A percentile compares a stretch with the other conserved stretches of the same genome.
These are phyloP conservation scores for Neoitamus cyanurus DNA, from an alignment of 2,888 invertebrate genomes.

Conservation along the genomic window DNA sequence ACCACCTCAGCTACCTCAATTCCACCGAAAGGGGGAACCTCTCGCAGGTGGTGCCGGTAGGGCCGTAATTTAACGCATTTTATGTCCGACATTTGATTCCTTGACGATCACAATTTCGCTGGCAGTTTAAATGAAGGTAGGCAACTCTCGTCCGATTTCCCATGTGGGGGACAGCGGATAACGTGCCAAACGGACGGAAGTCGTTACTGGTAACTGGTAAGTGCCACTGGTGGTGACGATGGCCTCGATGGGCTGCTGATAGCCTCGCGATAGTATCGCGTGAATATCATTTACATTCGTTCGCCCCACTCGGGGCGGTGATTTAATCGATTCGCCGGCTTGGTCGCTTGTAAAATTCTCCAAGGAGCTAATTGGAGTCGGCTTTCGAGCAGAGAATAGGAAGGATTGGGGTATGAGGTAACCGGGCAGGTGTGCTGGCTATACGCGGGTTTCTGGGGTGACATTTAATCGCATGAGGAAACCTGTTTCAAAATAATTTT, in stretches of 20 bases:
- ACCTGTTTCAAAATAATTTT: too few species aligned
- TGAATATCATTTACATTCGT: constrained; percentile 3
- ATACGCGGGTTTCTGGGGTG: not conserved
- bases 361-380: not conserved
- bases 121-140: not conserved
- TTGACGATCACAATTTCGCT: constrained; percentile 33
- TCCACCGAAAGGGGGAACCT: not conserved
- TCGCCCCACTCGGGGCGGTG: not conserved
- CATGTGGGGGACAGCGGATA: not conserved
- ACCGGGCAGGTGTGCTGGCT: not conserved
- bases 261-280: not conserved
- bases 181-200: constrained; percentile 18
- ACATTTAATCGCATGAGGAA: not conserved
- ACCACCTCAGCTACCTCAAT: not conserved
- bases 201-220: constrained; percentile 9
- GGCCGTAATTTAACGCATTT: constrained; percentile 45
- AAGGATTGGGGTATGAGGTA: not conserved
- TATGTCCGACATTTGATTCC: constrained; percentile 45
- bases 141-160: constrained; percentile 16
- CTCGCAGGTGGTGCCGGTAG: constrained; percentile 14
- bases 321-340: not conserved
- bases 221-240: not conserved
- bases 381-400: not conserved
- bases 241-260: constrained; percentile 15
- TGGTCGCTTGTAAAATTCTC: not conserved